Base-by-base conservation (phyloP, 2,113 vertebrate genomes). In the Lophius piscatorius region DNA sequence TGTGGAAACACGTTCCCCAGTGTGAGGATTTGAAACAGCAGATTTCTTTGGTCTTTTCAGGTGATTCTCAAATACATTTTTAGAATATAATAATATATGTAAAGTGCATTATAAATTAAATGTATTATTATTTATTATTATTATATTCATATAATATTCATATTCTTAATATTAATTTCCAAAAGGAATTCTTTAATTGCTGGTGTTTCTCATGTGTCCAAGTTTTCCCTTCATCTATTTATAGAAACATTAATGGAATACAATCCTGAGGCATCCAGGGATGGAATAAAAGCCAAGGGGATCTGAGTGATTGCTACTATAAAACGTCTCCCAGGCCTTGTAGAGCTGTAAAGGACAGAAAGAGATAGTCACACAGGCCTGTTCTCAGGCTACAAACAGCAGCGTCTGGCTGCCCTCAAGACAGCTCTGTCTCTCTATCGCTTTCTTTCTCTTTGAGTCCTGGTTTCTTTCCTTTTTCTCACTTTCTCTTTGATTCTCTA, bases 241-340 rank as follows among this genome's bases (percentile, higher is more conserved):
- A 81, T 86, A 88, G 87, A 68, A 68, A 63, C 59, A 58, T 54
- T 24, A 60, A 76, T 68, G 64, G 73, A 83, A 72, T 57, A 57
- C 57, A 74, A 83, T 67, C 68, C 63, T 57, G 63, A 79, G 70
- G 82, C 80, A 83, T 85, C 81, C 77, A 80, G 76, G 63, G 73
- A 80, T 74, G 76, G 82, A 83, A 70, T 74, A 81, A 84, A 85
- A 83, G 82, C 83, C 83, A 85, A 84, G 39, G 23, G 74, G 63
- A 85, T 85, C 74, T 85, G 68, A 88, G 62, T 83, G 84, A 85
- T 82, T 81, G 82, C 82, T 60, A 61, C 83, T 80, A 80, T 87
- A 88, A 87, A 86, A 81, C 39, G 38, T 84, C 81, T 84, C 83
- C 85, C 74, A 81, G 78, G 81, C 72, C 70, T 83, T 85, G 76